These are phyloP conservation scores for Tetragnatha versicolor DNA, from an alignment of 1,140 invertebrate species.

Conservation along the genomic window DNA sequence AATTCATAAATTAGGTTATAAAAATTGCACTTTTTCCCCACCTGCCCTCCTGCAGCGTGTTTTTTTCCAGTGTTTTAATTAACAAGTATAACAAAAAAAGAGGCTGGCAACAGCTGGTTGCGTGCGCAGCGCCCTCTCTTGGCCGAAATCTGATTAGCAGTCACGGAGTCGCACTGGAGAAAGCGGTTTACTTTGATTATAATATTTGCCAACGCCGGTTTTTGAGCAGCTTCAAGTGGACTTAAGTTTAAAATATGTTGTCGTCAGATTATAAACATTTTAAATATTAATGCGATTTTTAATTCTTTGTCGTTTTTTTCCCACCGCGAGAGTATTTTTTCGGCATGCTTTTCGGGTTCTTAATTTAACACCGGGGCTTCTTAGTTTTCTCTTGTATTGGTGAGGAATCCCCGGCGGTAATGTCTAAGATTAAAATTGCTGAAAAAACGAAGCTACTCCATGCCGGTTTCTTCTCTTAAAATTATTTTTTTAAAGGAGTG, in stretches of 20 bases:
- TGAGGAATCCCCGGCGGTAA: slow-evolving; percentile 23
- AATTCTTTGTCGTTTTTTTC: slow-evolving; percentile 6
- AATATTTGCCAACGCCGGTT: slow-evolving; percentile 48
- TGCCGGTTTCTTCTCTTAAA: slow-evolving; percentile 29
- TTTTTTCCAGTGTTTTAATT: slow-evolving; percentile 53
- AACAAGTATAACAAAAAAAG: slow-evolving; percentile 54
- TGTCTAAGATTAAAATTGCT: slow-evolving; percentile 36
- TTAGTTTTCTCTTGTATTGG: slow-evolving; percentile 46
- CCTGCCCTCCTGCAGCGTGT: slow-evolving; percentile 28
- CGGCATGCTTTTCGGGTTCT: not conserved
- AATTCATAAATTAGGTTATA: slow-evolving; percentile 54
- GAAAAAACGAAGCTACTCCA: slow-evolving; percentile 37
- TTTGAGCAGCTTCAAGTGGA: slow-evolving; percentile 40
- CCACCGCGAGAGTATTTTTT: too few relatives aligned
- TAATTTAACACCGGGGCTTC: slow-evolving; percentile 14
- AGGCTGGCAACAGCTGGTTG: slow-evolving; percentile 49
- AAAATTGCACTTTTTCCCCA: slow-evolving; percentile 50
- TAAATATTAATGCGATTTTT: slow-evolving; percentile 53
- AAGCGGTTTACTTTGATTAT: slow-evolving; percentile 53
- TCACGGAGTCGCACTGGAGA: not conserved
- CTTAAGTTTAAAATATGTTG: slow-evolving; percentile 50
- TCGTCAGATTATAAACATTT: slow-evolving; percentile 52
- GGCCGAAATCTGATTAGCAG: slow-evolving; percentile 49
- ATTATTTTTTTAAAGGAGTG: slow-evolving; percentile 22
- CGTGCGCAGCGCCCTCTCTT: slow-evolving; percentile 32